Conservation (phyloP, 2,888 invertebrate genomes). For the Eledona agricola region DNA sequence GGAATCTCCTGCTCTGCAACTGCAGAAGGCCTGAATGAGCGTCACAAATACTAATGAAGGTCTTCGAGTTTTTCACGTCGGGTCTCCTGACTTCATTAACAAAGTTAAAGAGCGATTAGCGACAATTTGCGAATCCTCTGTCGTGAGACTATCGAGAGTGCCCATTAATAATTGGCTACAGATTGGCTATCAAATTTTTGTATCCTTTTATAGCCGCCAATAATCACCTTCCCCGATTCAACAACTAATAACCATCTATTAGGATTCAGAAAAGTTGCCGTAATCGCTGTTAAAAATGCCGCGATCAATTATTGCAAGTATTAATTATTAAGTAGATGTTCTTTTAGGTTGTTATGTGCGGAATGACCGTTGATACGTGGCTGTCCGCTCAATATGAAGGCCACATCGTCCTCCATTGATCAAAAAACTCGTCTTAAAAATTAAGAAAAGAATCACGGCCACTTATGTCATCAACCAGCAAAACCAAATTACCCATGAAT, state of each 20-base stretch:
- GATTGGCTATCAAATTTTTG: too few species aligned
- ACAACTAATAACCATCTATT: neutral
- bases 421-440: conserved; percentile 21
- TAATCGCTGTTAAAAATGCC: too few species aligned
- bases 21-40: conserved; percentile 1
- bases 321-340: conserved; percentile 17
- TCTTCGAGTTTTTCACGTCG: too few species aligned
- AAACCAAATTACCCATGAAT: conserved; percentile 13
- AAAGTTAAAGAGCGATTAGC: too few species aligned
- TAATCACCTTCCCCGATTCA: too few species aligned
- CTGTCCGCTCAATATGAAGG: conserved; percentile 9
- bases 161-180: too few species aligned
- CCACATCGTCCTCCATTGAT: conserved; percentile 16
- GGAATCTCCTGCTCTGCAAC: conserved; percentile 11
- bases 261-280: neutral
- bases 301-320: conserved; percentile 9
- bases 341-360: conserved; percentile 5
- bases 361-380: conserved; percentile 14
- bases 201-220: too few species aligned
- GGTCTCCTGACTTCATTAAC: too few species aligned
- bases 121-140: too few species aligned
- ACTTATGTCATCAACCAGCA: conserved; percentile 20
- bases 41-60: too few species aligned
- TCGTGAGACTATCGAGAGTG: too few species aligned
- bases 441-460: conserved; percentile 12